These are phyloP conservation scores for Formica selysi DNA, from an alignment of 1,140 invertebrate genomes.

Conservation along the genomic window DNA sequence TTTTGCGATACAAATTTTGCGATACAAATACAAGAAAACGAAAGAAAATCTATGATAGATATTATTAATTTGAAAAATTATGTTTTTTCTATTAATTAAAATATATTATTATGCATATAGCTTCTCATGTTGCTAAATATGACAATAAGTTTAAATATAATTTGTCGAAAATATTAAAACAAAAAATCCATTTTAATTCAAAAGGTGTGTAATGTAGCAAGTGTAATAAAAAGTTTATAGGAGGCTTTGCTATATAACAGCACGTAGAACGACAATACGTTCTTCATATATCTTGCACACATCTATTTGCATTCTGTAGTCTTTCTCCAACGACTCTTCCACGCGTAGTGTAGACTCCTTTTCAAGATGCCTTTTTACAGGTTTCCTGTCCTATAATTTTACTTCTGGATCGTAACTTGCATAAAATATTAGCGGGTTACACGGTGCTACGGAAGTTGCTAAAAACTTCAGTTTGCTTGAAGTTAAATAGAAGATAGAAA, in stretches of 20 bases:
- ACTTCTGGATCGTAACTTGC: slow-evolving; percentile 38
- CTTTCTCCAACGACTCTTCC: slow-evolving; percentile 41
- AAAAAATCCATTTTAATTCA: slow-evolving; percentile 5
- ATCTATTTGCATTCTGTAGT: slow-evolving; percentile 51
- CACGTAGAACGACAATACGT: slow-evolving; percentile 30
- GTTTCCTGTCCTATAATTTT: slow-evolving; percentile 45
- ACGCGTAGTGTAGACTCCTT: slow-evolving; percentile 18
- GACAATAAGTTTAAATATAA: no score
- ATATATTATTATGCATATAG: no score
- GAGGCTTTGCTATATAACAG: slow-evolving; percentile 16
- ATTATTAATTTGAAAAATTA: no score
- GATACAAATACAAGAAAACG: no score
- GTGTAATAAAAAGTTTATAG: slow-evolving; percentile 14
- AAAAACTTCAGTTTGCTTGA: slow-evolving; percentile 23
- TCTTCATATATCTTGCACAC: slow-evolving; percentile 28
- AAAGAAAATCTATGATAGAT: no score
- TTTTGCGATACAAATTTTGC: no score
- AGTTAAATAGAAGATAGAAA: slow-evolving; percentile 25
- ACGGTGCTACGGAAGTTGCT: slow-evolving; percentile 35
- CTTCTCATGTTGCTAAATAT: no score
- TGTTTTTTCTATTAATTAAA: no score
- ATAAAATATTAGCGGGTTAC: slow-evolving; percentile 46
- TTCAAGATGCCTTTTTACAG: slow-evolving; percentile 21
- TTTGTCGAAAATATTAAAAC: neutral
- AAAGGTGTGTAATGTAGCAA: slow-evolving; percentile 12